Base-by-base conservation (phyloP, 2,888 invertebrate species). In the Teinopalpus imperialis region DNA sequence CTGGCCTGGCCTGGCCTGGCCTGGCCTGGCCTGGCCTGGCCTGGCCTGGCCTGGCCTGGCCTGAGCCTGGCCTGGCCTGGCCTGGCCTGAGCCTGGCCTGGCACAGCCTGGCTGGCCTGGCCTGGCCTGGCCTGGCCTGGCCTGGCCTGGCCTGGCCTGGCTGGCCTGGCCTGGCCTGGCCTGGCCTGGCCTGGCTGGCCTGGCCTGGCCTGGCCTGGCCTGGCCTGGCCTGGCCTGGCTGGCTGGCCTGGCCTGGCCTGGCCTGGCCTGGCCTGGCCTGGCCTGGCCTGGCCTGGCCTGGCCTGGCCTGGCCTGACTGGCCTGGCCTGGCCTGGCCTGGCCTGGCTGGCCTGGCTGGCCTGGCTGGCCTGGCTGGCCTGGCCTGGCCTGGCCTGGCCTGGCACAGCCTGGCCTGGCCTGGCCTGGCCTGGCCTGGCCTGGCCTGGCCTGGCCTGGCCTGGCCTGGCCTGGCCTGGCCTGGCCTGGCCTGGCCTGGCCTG, bases 61-160 rank as follows among this genome's bases (percentile, higher is more conserved):
- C n/a, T n/a, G n/a, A n/a, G 44, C 23, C 36, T 30, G 26, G 26
- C 26, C 12, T 6, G 30, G 26, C 30, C 30, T 21, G 21, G 21
- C 21, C 21, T 21, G 21, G 21, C 16, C 29, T 26, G 40, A n/a
- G n/a, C n/a, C n/a, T n/a, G n/a, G n/a, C n/a, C n/a, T n/a, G n/a
- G n/a, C n/a, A n/a, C n/a, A n/a, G n/a, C n/a, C n/a, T n/a, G n/a
- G n/a, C n/a, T n/a, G n/a, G n/a, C n/a, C n/a, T n/a, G n/a, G n/a
- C n/a, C 40, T 31, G 31, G 45, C 45, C 45, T 45, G 40, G 45
- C 45, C 45, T 45, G 40, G 40, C 45, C 45, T 41, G 23, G 39
- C 45, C 40, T 42, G 23, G 39, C 40, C 45, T 42, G 34, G 32
- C 30, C 45, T 31, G n/a, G n/a, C n/a, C n/a, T n/a, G n/a, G n/a